phyloP scores from a whole-genome alignment of 2,113 vertebrate genomes.

The Colaptes auratus region DNA sequence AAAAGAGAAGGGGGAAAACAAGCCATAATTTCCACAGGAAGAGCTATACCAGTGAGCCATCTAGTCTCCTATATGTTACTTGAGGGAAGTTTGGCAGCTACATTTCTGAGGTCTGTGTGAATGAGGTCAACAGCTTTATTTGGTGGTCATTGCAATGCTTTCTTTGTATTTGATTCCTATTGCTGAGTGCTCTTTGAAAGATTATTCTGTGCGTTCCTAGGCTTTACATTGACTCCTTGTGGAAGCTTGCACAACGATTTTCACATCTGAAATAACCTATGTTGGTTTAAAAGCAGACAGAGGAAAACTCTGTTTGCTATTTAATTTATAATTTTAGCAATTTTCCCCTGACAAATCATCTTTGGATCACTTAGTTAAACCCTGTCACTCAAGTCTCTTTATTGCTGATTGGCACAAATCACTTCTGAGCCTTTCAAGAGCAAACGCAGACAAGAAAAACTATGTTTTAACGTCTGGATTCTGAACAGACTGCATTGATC shows the following conservation, averaged over 20 bases:
- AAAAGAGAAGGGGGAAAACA: not conserved
- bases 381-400: not conserved
- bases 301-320: not conserved
- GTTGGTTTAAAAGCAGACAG: slow-evolving; percentile 3
- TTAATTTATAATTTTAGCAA: slow-evolving; percentile 10
- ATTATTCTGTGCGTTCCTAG: not conserved
- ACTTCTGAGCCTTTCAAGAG: slow-evolving; percentile 20
- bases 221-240: not conserved
- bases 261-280: not conserved
- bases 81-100: not conserved
- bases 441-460: slow-evolving; percentile 24
- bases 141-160: not conserved
- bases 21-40: not conserved
- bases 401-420: slow-evolving; percentile 20
- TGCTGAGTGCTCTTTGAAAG: not conserved
- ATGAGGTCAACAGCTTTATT: not conserved
- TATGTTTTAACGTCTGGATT: not conserved
- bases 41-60: not conserved
- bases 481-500: not conserved
- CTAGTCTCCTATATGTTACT: not conserved
- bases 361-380: slow-evolving; percentile 1
- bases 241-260: not conserved
- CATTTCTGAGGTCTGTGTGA: not conserved
- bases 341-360: not conserved
- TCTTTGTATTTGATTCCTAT: not conserved